phyloP scores from a whole-genome alignment of 2,888 invertebrate genomes.

The Malthinus seriepunctatus region DNA sequence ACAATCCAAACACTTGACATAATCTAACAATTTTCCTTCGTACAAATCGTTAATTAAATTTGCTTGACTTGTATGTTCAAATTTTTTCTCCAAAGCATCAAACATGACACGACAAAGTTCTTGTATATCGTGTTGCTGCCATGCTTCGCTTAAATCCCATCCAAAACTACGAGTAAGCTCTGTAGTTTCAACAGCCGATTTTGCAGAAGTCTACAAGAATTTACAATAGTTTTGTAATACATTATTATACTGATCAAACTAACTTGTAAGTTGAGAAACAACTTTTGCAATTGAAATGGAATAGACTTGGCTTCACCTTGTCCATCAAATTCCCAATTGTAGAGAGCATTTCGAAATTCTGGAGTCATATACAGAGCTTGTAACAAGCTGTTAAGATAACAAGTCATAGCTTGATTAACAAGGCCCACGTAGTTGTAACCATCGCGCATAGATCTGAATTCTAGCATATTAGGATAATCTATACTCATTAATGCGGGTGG shows the following conservation, averaged over 20 bases:
- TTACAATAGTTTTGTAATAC: background rate
- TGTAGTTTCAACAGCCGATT: constrained; percentile 82
- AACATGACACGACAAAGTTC: constrained; percentile 90
- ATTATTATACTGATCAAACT: constrained; percentile 16
- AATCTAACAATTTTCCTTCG: constrained; percentile 78
- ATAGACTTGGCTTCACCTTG: constrained; percentile 74
- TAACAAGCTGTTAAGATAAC: constrained; percentile 85
- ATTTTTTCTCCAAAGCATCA: constrained; percentile 83
- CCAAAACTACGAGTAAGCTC: constrained; percentile 87
- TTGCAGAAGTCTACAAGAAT: constrained; percentile 68
- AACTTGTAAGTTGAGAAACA: constrained; percentile 82
- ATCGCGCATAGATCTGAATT: constrained; percentile 31
- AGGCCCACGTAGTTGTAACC: constrained; percentile 69
- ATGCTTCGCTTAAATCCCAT: constrained; percentile 87
- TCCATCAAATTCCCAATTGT: constrained; percentile 79
- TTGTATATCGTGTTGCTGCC: constrained; percentile 93
- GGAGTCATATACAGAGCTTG: constrained; percentile 92
- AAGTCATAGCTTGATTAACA: constrained; percentile 91
- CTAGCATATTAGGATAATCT: constrained; percentile 35
- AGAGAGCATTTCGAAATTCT: constrained; percentile 86
- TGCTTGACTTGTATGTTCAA: constrained; percentile 79
- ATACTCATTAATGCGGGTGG: constrained; percentile 36
- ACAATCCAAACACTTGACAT: constrained; percentile 87
- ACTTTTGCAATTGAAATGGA: constrained; percentile 82
- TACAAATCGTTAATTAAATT: constrained; percentile 82